A percentile compares a stretch with the other conserved stretches of the same genome.
Conservation (phyloP, 2,797 vertebrate genomes). For the Tamandua tetradactyla region DNA sequence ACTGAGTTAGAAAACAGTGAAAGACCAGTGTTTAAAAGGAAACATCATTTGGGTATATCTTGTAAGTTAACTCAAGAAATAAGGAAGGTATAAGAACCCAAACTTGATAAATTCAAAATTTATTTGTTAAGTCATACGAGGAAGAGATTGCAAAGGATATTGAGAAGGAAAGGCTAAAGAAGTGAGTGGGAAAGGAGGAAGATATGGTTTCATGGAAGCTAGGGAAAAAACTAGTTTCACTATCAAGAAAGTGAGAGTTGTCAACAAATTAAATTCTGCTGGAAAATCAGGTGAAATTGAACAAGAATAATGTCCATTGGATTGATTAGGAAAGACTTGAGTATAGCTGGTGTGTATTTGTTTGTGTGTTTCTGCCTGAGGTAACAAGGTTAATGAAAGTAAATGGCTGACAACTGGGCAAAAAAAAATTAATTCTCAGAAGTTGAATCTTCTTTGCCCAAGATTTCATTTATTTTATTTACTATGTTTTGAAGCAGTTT, state of each 20-base stretch:
- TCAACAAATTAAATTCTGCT: not conserved
- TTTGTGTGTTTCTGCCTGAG: not conserved
- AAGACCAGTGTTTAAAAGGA: not conserved
- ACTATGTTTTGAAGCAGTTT: not conserved
- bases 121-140: not conserved
- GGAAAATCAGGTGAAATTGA: not conserved
- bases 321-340: not conserved
- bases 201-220: not conserved
- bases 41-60: not conserved
- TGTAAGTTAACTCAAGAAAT: not conserved
- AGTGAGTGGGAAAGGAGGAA: not conserved
- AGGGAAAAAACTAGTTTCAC: too few relatives aligned
- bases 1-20: not conserved
- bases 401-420: not conserved
- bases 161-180: not conserved
- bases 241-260: not conserved
- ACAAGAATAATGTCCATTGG: not conserved
- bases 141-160: not conserved
- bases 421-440: not conserved
- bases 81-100: not conserved
- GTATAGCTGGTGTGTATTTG: not conserved
- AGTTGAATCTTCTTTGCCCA: not conserved
- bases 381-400: not conserved
- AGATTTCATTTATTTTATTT: not conserved
- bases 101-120: not conserved